Evolutionary conservation across 2,888 invertebrate genomes (phyloP).

Genomic region (Scelioninae gen. 2): DNA sequence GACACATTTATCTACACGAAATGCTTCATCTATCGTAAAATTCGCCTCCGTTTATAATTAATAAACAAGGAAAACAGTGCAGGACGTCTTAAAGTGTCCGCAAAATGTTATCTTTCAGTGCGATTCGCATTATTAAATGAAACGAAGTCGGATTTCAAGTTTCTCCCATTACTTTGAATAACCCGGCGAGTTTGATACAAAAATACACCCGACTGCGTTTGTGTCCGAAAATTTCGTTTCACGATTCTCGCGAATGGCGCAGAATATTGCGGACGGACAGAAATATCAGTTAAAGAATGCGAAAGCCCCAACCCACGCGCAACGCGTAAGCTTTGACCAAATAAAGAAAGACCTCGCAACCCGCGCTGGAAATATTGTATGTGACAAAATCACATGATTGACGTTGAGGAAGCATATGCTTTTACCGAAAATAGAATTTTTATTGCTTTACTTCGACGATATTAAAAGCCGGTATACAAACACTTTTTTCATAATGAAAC

Average conservation of each 20-base stretch:
- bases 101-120: slow-evolving; percentile 26
- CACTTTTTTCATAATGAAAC: slow-evolving; percentile 35
- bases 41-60: no score
- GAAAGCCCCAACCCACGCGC: slow-evolving; percentile 12
- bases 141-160: slow-evolving; percentile 7
- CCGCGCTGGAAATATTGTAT: slow-evolving; percentile 38
- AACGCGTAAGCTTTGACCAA: slow-evolving; percentile 19
- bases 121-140: slow-evolving; percentile 13
- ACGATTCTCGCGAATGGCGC: slow-evolving; percentile 1
- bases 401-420: slow-evolving; percentile 47
- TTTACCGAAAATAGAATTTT: slow-evolving; percentile 47
- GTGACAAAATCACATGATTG: slow-evolving; percentile 52
- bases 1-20: no score
- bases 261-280: slow-evolving; percentile 11
- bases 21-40: no score
- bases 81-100: no score
- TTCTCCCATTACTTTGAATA: slow-evolving; percentile 32
- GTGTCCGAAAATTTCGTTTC: slow-evolving; percentile 24
- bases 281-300: slow-evolving; percentile 35
- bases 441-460: slow-evolving; percentile 36
- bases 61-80: no score
- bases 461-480: slow-evolving; percentile 33
- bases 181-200: slow-evolving; percentile 12
- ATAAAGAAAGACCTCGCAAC: slow-evolving; percentile 33
- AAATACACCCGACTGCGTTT: slow-evolving; percentile 17